Conservation (phyloP, 2,113 vertebrate species). For the Equus quagga region DNA sequence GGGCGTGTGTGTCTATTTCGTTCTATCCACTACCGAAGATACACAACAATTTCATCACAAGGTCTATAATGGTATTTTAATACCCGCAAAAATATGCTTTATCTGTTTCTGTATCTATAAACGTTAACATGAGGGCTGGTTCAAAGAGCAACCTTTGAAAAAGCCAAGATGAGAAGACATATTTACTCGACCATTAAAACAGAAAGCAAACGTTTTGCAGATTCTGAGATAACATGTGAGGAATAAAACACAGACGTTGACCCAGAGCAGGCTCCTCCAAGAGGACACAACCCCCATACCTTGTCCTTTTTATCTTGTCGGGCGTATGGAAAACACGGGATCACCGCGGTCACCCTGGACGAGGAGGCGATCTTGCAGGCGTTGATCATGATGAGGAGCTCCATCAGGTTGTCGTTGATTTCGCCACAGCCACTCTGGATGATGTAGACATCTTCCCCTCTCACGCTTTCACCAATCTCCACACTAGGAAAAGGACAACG, state of each 20-base stretch:
- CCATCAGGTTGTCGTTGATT: slow-evolving; percentile 93
- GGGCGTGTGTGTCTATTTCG: background rate
- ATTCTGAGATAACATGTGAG: background rate
- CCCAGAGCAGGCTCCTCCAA: background rate
- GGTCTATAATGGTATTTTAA: background rate
- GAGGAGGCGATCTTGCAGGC: slow-evolving; percentile 92
- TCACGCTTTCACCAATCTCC: slow-evolving; percentile 92
- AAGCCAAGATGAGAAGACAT: background rate
- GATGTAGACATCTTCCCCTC: slow-evolving; percentile 93
- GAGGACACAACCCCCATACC: slow-evolving; percentile 82
- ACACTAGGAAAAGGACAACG: slow-evolving; percentile 83
- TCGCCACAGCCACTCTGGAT: slow-evolving; percentile 92
- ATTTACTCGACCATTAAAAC: background rate
- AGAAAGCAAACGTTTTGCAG: slow-evolving; percentile 1
- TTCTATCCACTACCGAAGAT: background rate
- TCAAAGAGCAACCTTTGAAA: slow-evolving; percentile 35
- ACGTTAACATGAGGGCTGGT: background rate
- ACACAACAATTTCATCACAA: background rate
- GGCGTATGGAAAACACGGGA: slow-evolving; percentile 92
- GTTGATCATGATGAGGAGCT: slow-evolving; percentile 93
- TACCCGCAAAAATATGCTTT: background rate
- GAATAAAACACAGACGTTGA: background rate
- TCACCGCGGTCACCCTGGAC: slow-evolving; percentile 91
- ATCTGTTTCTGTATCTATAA: background rate
- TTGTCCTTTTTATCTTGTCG: slow-evolving; percentile 93